These are phyloP conservation scores for Pimpla rufipes DNA, from an alignment of 2,888 invertebrate genomes.

Conservation along the genomic window DNA sequence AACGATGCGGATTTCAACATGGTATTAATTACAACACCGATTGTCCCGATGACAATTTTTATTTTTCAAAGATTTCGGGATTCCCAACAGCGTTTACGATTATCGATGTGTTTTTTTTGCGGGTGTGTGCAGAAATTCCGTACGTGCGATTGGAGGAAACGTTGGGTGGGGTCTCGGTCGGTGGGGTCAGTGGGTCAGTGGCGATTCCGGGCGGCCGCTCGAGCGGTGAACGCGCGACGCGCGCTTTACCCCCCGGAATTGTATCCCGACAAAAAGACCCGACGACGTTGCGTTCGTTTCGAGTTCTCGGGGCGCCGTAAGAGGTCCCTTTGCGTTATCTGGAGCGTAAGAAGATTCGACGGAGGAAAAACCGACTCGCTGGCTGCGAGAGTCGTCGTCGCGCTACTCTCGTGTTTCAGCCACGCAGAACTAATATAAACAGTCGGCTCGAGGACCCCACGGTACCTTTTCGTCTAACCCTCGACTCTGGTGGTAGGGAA, in stretches of 20 bases:
- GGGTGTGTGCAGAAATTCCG: neutral
- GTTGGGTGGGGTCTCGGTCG: slow-evolving; percentile 41
- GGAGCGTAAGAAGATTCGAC: slow-evolving; percentile 51
- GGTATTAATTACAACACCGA: too few species aligned
- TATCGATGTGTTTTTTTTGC: neutral
- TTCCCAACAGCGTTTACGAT: too few species aligned
- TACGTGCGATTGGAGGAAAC: slow-evolving; percentile 43
- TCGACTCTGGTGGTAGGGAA: too few species aligned
- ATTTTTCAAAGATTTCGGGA: too few species aligned
- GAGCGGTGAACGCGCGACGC: slow-evolving; percentile 26
- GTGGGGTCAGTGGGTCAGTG: slow-evolving; percentile 62
- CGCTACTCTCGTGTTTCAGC: neutral
- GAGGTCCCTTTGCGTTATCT: slow-evolving; percentile 52
- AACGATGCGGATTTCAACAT: too few species aligned
- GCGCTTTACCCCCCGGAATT: slow-evolving; percentile 12
- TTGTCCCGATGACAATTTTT: too few species aligned
- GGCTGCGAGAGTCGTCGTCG: neutral
- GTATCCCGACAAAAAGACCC: slow-evolving; percentile 30
- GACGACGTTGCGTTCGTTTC: slow-evolving; percentile 12
- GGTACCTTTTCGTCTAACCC: neutral
- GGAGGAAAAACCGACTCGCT: neutral
- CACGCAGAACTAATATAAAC: neutral
- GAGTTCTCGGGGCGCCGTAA: slow-evolving; percentile 1
- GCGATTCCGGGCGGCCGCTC: slow-evolving; percentile 35
- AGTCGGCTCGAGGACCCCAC: neutral